Evolutionary conservation across 2,888 invertebrate species (phyloP).

Genomic region (Eretmocerus hayati): DNA sequence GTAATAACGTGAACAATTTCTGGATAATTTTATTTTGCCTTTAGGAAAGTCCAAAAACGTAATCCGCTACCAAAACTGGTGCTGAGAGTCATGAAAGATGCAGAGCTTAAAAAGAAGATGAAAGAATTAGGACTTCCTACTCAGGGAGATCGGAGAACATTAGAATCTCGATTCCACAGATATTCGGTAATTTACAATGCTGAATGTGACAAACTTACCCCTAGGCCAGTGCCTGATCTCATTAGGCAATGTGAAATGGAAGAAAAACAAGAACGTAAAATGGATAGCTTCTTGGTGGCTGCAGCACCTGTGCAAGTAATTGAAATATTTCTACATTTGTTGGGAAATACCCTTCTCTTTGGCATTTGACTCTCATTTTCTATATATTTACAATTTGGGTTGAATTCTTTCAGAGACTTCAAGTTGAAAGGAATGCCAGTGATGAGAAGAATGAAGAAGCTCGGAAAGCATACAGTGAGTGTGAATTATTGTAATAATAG

Average conservation of each 20-base stretch:
- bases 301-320: not conserved
- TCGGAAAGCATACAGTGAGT: slow-evolving; percentile 45
- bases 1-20: not conserved
- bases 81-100: slow-evolving; percentile 48
- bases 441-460: slow-evolving; percentile 43
- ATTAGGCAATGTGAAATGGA: slow-evolving; percentile 45
- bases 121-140: slow-evolving; percentile 47
- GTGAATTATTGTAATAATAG: not conserved
- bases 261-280: slow-evolving; percentile 40
- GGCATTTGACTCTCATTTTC: not conserved
- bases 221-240: slow-evolving; percentile 43
- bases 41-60: slow-evolving; percentile 30
- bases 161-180: slow-evolving; percentile 42
- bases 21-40: not conserved
- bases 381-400: not conserved
- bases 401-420: slow-evolving; percentile 31
- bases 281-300: slow-evolving; percentile 21
- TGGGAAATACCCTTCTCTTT: too few relatives aligned
- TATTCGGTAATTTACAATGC: slow-evolving; percentile 46
- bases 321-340: not conserved
- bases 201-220: slow-evolving; percentile 48
- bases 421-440: slow-evolving; percentile 41
- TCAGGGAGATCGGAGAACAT: slow-evolving; percentile 45
- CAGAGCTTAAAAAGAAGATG: slow-evolving; percentile 45
- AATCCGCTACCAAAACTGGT: slow-evolving; percentile 50